A percentile compares a stretch with the other conserved stretches of the same genome.
These are phyloP conservation scores for Polylopha cassiicola DNA, from an alignment of 2,888 invertebrate genomes.

Conservation along the genomic window DNA sequence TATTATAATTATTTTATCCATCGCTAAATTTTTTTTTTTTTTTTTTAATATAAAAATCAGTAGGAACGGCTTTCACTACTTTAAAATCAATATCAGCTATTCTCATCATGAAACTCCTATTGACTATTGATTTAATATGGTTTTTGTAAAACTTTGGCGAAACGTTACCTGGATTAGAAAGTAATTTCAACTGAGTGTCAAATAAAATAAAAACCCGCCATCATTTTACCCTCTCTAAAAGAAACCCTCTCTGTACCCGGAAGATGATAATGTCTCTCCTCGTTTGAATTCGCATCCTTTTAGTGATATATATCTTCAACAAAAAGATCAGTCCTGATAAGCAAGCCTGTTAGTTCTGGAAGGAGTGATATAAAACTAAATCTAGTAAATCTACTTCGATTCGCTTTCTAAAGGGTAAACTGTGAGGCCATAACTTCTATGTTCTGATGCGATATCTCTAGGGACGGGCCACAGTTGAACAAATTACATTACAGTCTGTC, in stretches of 20 bases:
- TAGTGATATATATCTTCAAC: constrained; percentile 28
- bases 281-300: constrained; percentile 27
- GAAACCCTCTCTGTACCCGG: constrained; percentile 16
- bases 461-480: constrained; percentile 37
- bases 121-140: no score
- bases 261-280: constrained; percentile 24
- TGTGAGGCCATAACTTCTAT: constrained; percentile 43
- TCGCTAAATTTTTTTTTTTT: no score
- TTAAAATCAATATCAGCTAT: no score
- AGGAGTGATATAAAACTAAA: constrained; percentile 42
- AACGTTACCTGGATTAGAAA: no score
- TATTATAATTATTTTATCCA: no score
- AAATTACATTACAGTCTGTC: constrained; percentile 43
- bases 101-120: no score
- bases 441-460: constrained; percentile 40
- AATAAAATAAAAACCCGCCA: constrained; percentile 1
- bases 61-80: no score
- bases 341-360: constrained; percentile 36
- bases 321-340: constrained; percentile 33
- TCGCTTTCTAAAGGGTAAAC: constrained; percentile 36
- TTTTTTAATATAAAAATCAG: no score
- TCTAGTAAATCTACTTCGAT: constrained; percentile 42
- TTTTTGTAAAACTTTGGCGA: no score
- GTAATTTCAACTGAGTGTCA: no score
- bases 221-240: constrained; percentile 1